Base-by-base conservation (phyloP, 2,113 vertebrate species). In the Passerina amoena region DNA sequence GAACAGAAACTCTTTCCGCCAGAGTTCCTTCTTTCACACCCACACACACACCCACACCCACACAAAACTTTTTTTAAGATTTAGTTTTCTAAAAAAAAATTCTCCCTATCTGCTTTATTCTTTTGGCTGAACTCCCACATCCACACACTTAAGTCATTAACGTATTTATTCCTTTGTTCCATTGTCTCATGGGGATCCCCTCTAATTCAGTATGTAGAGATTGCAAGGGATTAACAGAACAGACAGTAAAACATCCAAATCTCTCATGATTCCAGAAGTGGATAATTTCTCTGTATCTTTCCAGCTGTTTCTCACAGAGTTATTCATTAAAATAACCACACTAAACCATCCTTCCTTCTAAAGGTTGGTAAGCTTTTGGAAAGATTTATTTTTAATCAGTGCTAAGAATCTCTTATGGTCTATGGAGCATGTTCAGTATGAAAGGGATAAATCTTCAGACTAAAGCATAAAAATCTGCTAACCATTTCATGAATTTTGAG, bases 401-500 rank as follows among this genome's bases (percentile, higher is more conserved):
- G 11, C 66, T 96, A 96, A 86, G 63, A 90, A 92, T 91, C 84
- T 94, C 68, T 91, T 73, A 85, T 24, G 53, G 86, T 87, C 82
- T 85, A 54, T 6, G 48, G 84, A 65, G 35, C 80, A 94, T 73
- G 84, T 70, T 73, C 75, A 66, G 54, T 72, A 87, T 71, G 64
- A 92, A 96, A 92, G 54, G 79, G 68, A 88, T 93, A 90, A 94
- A 92, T 88, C 92, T 93, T 96, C 93, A 92, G 82, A 80, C 44
- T 33, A 30, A 90, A 61, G 65, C 60, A 90, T 51, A 94, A 94
- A 95, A 97, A 94, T 94, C 91, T 97, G 95, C 77, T 85, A 93
- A 63, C 81, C 91, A 96, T 95, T 97, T 91, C 50, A 63, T 2
- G 59, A 94, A 95, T 80, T 91, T 88, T 87, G 33, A 2, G 69